A percentile compares a stretch with the other conserved stretches of the same genome.
These are phyloP conservation scores for Phyllostomus hastatus DNA, from an alignment of 2,113 vertebrate species.

Conservation along the genomic window DNA sequence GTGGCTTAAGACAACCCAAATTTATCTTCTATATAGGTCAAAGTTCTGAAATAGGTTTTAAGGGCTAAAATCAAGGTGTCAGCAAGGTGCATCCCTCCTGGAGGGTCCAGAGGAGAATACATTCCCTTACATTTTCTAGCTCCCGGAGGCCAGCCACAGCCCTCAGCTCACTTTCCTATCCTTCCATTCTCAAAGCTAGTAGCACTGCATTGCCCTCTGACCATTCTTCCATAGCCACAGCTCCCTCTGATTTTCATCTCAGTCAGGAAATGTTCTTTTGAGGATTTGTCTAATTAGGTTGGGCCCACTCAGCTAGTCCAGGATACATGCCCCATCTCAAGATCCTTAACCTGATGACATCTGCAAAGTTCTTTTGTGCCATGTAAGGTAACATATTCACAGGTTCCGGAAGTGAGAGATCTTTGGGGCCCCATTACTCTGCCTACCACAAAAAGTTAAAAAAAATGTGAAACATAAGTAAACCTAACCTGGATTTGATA, in stretches of 20 bases:
- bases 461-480: neutral
- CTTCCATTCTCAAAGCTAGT: neutral
- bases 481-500: constrained; percentile 8
- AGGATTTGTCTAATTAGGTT: neutral
- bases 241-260: neutral
- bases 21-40: neutral
- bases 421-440: neutral
- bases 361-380: neutral
- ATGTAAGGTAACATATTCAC: neutral
- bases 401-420: neutral
- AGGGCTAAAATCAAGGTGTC: neutral
- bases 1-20: neutral
- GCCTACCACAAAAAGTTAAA: neutral
- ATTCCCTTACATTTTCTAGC: neutral
- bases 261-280: neutral
- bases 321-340: neutral
- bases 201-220: neutral
- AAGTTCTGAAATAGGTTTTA: neutral
- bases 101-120: neutral
- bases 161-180: neutral
- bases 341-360: neutral
- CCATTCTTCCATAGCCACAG: neutral
- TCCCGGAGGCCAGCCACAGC: neutral
- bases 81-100: neutral
- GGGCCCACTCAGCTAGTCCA: neutral